These are phyloP conservation scores for Heliopora coerulea DNA, from an alignment of 92 coral and sea anemone species.

Conservation along the genomic window DNA sequence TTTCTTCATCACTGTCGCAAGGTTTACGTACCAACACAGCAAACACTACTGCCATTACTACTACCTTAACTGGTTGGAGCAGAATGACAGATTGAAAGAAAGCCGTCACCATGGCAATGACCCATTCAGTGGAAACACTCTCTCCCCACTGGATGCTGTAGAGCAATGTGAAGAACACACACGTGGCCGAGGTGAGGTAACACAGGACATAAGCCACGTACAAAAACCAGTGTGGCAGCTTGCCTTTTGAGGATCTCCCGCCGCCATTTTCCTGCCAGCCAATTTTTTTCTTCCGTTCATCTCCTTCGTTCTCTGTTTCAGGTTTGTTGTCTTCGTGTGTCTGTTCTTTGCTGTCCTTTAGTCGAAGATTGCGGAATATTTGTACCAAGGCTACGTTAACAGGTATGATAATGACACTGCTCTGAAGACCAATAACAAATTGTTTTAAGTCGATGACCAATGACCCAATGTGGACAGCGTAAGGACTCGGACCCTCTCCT, in stretches of 20 bases:
- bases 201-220: conserved; percentile 80
- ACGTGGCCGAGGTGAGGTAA: conserved; percentile 53
- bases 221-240: conserved; percentile 66
- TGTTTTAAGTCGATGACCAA: conserved; percentile 64
- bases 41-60: conserved; percentile 67
- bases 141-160: conserved; percentile 91
- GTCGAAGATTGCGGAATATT: conserved; percentile 73
- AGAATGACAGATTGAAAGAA: conserved; percentile 83
- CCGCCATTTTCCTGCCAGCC: conserved; percentile 29
- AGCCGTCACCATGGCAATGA: conserved; percentile 79
- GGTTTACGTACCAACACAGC: conserved; percentile 80
- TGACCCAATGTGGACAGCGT: conserved; percentile 66
- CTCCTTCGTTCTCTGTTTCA: background rate
- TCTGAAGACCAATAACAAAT: conserved; percentile 78
- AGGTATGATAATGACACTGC: conserved; percentile 85
- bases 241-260: conserved; percentile 40
- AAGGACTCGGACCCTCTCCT: conserved; percentile 49
- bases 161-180: conserved; percentile 78
- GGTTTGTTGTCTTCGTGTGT: conserved; percentile 20
- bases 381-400: conserved; percentile 84
- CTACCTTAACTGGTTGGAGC: conserved; percentile 87
- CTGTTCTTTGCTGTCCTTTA: conserved; percentile 48
- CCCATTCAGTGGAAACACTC: conserved; percentile 80
- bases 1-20: conserved; percentile 44
- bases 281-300: conserved; percentile 26